phyloP scores from a whole-genome alignment of 2,797 vertebrate species.

The Halcyon chelicuti region DNA sequence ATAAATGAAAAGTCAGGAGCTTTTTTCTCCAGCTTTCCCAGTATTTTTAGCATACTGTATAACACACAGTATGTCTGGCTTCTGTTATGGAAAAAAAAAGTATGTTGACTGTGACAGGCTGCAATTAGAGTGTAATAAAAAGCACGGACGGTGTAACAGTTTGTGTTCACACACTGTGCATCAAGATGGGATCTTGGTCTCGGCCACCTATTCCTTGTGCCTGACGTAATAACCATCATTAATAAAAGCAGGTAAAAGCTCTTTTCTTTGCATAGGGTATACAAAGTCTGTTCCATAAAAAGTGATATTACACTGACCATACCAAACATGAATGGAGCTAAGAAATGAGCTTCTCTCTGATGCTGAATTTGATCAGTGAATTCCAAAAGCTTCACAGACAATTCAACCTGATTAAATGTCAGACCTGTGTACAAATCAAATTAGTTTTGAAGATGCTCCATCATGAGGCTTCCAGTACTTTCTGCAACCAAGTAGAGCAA shows the following conservation, averaged over 20 bases:
- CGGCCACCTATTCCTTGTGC: background rate
- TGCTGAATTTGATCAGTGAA: background rate
- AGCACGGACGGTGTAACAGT: background rate
- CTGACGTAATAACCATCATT: background rate
- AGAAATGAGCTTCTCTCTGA: background rate
- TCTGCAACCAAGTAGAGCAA: background rate
- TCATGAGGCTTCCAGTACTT: background rate
- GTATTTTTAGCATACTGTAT: background rate
- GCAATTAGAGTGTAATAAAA: constrained; percentile 30
- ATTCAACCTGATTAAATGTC: background rate
- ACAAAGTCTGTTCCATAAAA: background rate
- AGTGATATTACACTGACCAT: background rate
- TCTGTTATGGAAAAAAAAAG: background rate
- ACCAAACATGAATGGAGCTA: background rate
- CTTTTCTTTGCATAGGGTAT: background rate
- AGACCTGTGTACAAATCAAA: background rate
- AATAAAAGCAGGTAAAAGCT: background rate
- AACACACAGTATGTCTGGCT: background rate
- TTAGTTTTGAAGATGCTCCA: background rate
- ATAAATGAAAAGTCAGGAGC: background rate
- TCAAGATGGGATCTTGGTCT: background rate
- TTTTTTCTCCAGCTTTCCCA: background rate
- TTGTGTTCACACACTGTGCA: background rate
- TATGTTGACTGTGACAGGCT: constrained; percentile 24
- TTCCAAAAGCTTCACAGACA: background rate